Evolutionary conservation across 2,113 vertebrate genomes (phyloP), one percentile per base, ranked within the genome.

Genomic region (Callipepla squamata): DNA sequence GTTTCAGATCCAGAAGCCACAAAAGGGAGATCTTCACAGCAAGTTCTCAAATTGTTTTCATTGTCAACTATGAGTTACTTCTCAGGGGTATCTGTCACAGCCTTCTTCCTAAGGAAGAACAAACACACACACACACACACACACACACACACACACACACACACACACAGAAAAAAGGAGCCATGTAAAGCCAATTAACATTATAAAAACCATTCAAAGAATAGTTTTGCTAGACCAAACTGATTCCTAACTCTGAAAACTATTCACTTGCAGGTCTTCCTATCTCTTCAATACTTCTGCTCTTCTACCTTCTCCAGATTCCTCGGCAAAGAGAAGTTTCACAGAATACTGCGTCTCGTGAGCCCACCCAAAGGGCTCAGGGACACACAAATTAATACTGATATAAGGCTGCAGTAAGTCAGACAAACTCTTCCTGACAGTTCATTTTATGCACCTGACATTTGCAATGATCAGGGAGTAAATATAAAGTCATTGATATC

Each of bases 361-460:
- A 88, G 76, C 50, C 28, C 50, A 87, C 36, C 36, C 67, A 51
- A 63, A 82, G 3, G 13, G 12, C 72, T 88, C 47, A 67, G 38
- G 44, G 76, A 92, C 88, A 80, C 81, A n/a, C 55, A 84, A 83
- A 77, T 63, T 48, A 76, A 7, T 72, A 50, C n/a, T 10, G 25
- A 42, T 1, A 63, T 65, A 72, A 89, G 87, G 59, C 55, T 95
- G 68, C 21, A 65, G 65, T 65, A 80, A 87, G 72, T 45, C n/a
- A 76, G 61, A 44, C 26, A 68, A 25, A 23, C 7, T 44, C 34
- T 47, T 67, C 18, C 48, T 73, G 48, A 12, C 69, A 89, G 53
- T 19, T 92, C 73, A 94, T 42, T 91, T 82, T 45, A 62, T 74
- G 88, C 80, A 67, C 63, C 68, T 82, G 50, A 63, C 28, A 85